Conservation (phyloP, 1,140 invertebrate genomes). For the Platyscapa corneri region DNA sequence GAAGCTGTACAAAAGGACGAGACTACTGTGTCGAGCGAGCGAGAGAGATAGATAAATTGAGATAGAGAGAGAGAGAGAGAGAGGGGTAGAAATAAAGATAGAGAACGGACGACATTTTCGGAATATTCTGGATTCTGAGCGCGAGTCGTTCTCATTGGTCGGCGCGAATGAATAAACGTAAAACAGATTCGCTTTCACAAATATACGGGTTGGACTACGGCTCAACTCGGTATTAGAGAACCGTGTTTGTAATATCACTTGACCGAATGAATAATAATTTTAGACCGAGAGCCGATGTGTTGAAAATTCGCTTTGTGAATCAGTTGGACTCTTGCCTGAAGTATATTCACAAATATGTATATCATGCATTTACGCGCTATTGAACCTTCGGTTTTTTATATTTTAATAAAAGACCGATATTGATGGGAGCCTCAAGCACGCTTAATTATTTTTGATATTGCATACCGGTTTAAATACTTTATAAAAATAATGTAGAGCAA, state of each 20-base stretch:
- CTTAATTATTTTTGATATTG: neutral
- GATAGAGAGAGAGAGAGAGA: too few relatives aligned
- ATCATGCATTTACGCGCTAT: neutral
- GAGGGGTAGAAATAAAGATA: too few relatives aligned
- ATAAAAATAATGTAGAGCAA: neutral
- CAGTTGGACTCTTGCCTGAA: neutral
- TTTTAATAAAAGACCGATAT: neutral
- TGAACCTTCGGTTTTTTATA: neutral
- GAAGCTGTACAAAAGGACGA: neutral
- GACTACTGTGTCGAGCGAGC: neutral
- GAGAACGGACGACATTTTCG: slow-evolving; percentile 6
- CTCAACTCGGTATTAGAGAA: neutral
- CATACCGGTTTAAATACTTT: neutral
- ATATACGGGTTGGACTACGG: slow-evolving; percentile 17
- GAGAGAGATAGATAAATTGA: too few relatives aligned
- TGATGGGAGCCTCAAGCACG: neutral
- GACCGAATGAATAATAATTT: slow-evolving; percentile 29
- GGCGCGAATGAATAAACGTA: slow-evolving; percentile 36
- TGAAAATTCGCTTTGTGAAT: slow-evolving; percentile 6
- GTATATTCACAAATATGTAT: neutral
- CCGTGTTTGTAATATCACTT: slow-evolving; percentile 9
- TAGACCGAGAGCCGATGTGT: neutral
- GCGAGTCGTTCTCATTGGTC: slow-evolving; percentile 50
- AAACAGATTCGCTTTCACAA: neutral
- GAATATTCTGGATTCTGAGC: slow-evolving; percentile 39